Evolutionary conservation across 2,113 vertebrate species (phyloP), one percentile per base, ranked within the genome.

Genomic region (Epinephelus moara): DNA sequence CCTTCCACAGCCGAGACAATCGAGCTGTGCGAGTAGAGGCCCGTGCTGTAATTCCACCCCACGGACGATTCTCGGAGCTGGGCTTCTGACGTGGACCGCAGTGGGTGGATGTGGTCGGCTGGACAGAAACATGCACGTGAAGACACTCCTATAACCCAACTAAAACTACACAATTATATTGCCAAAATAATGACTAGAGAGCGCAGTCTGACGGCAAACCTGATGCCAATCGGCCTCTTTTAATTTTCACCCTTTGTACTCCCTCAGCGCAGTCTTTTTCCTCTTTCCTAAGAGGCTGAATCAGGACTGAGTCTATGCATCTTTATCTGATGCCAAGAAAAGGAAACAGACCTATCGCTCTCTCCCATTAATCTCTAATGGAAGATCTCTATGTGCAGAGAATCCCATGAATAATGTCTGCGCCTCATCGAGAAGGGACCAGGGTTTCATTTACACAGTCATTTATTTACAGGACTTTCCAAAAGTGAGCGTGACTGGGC

Each of bases 41-140:
- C 83, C 13, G 50, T 17, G 42, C 86, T 92, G 94, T 93, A 95
- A 95, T 95, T 95, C 94, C 93, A 95, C 90, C 92, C 94, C 75
- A 33, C 61, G 33, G 72, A 89, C 59, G 3, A 81, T 80, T 86
- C 83, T 78, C 60, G 45, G 86, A 89, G 87, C 88, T 52, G 79
- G 84, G 79, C 64, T 86, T 76, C 80, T 92, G 92, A 90, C 74
- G 70, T 84, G 73, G 68, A 71, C 50, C 9, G 5, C 50, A 2
- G 33, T 33, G 86, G 81, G 67, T 27, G 81, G 82, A 87, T 81
- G 86, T 23, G 87, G 87, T 73, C 55, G 11, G 23, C 49, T 59
- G 37, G 77, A 80, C 66, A 59, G 74, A 75, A 75, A 75, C 70
- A 73, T 19, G 21, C 80, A 84, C 42, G 63, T 30, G 14, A 64